Conservation (phyloP, 2,113 vertebrate species). For the Myotis lucifugus region DNA sequence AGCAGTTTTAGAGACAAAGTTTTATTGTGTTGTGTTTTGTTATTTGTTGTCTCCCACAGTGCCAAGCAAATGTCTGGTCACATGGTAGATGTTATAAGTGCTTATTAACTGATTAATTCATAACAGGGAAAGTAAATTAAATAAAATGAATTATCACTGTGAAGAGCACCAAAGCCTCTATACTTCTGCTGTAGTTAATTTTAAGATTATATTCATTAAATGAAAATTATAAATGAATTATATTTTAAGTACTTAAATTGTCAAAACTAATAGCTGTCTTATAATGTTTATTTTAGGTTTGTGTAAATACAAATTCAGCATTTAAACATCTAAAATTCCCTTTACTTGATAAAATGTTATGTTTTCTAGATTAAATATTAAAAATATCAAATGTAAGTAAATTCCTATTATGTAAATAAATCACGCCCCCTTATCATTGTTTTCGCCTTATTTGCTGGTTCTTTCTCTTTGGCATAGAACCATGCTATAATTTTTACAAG, state of each 20-base stretch:
- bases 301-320: background rate
- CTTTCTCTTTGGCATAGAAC: background rate
- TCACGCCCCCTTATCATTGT: background rate
- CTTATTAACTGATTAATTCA: conserved; percentile 65
- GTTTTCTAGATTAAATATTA: background rate
- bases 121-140: conserved; percentile 19
- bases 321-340: conserved; percentile 30
- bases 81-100: conserved; percentile 4
- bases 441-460: background rate
- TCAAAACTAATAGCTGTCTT: conserved; percentile 8
- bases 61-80: conserved; percentile 10
- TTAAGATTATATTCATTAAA: conserved; percentile 49
- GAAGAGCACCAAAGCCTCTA: background rate
- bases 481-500: background rate
- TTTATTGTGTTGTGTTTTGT: background rate
- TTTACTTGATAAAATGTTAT: background rate
- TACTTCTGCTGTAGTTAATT: conserved; percentile 22
- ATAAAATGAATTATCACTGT: conserved; percentile 30
- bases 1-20: background rate
- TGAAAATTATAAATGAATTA: conserved; percentile 49
- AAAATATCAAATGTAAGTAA: background rate
- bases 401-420: background rate
- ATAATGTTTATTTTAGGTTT: background rate
- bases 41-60: background rate
- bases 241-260: conserved; percentile 38